Evolutionary conservation across 2,113 vertebrate species (phyloP).

Genomic region (Rhinogobius similis): DNA sequence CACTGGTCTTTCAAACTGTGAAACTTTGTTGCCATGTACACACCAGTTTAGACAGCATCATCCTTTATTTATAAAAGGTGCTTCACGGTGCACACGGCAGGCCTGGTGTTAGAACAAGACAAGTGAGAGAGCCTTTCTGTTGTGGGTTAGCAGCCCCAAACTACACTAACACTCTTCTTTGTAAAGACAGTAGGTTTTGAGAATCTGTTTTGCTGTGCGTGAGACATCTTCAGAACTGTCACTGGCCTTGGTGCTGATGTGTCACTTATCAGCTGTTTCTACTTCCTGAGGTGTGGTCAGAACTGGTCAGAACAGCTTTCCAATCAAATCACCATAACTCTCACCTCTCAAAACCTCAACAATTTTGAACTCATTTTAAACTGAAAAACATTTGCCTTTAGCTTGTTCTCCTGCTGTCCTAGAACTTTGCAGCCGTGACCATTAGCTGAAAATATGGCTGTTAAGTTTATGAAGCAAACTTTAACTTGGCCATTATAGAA

Average conservation of each 20-base stretch:
- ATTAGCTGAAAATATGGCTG: neutral
- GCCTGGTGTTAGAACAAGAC: too few relatives aligned
- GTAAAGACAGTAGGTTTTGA: too few relatives aligned
- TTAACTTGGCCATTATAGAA: conserved; percentile 3
- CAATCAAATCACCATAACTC: too few relatives aligned
- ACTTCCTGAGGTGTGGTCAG: too few relatives aligned
- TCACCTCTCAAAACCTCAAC: neutral
- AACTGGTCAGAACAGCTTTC: neutral
- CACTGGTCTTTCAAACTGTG: neutral
- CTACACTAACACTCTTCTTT: too few relatives aligned
- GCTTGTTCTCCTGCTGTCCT: neutral
- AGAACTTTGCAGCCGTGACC: neutral
- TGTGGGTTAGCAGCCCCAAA: neutral
- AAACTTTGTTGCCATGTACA: neutral
- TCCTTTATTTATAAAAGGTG: neutral
- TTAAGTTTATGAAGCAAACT: neutral
- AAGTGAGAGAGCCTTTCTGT: neutral
- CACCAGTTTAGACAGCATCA: neutral
- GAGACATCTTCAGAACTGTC: too few relatives aligned
- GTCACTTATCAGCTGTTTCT: too few relatives aligned
- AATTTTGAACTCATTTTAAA: neutral
- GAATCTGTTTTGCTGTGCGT: too few relatives aligned
- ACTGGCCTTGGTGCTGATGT: too few relatives aligned
- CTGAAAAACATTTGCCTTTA: neutral
- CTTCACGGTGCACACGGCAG: neutral